Conservation (phyloP, 2,888 invertebrate genomes). For the Dolomedes plantarius region DNA sequence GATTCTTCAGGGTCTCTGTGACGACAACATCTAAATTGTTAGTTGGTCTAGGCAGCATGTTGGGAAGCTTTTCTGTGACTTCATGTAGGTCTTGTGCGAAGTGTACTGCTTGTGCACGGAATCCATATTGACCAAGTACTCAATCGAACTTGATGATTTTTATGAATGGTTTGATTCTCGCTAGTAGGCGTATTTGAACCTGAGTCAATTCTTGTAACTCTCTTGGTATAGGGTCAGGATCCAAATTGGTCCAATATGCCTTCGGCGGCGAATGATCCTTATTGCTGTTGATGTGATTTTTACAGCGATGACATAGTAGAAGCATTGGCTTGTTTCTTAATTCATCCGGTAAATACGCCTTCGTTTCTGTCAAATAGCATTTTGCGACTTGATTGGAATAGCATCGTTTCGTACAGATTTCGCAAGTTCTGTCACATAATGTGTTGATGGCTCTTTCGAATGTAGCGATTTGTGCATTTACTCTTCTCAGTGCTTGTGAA, state of each 20-base stretch:
- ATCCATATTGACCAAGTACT: no score
- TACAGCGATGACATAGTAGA: conserved; percentile 19
- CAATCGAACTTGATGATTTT: no score
- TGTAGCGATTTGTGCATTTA: not conserved
- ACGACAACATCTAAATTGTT: conserved; percentile 28
- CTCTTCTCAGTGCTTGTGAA: not conserved
- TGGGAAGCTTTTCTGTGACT: conserved; percentile 42
- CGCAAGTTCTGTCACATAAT: conserved; percentile 25
- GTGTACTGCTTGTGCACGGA: conserved; percentile 35
- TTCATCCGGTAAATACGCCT: conserved; percentile 6
- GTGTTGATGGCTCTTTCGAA: conserved; percentile 30
- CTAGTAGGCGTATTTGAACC: conserved; percentile 17
- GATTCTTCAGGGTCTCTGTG: conserved; percentile 46
- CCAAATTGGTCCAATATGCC: no score
- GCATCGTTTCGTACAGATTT: conserved; percentile 27
- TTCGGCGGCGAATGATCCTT: conserved; percentile 44
- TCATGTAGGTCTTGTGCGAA: conserved; percentile 35
- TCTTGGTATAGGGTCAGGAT: conserved; percentile 27
- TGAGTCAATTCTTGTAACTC: conserved; percentile 8
- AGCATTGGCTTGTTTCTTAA: not conserved
- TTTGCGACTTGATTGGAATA: conserved; percentile 29
- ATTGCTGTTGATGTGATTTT: conserved; percentile 15
- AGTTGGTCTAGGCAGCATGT: conserved; percentile 39
- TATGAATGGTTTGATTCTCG: conserved; percentile 32
- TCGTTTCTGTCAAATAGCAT: conserved; percentile 15